Evolutionary conservation across 2,113 vertebrate species (phyloP), one percentile per base, ranked within the genome.

Genomic region (Pitta sordida): DNA sequence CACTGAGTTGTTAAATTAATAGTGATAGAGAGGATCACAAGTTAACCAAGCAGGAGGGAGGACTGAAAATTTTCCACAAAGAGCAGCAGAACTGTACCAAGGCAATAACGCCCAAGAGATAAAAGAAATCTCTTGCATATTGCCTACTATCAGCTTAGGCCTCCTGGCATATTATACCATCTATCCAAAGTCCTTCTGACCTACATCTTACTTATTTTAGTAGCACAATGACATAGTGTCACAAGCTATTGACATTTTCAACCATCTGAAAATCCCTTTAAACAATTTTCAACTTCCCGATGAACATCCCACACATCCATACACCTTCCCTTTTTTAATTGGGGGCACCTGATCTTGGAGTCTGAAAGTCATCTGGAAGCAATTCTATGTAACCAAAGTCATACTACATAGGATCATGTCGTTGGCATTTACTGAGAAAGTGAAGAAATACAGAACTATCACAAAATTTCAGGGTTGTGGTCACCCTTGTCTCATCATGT

Each of bases 381-480:
- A 92, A 1, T 48, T 55, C 27, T 32, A 27, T 53, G 51, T 53
- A 43, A 51, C 13, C 77, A 63, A 62, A 80, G 37, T 16, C 67
- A 34, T 4, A 41, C 71, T 26, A 11, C 37, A 36, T 7, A 69
- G 63, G 69, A 67, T 39, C 1, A 0, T 19, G 34, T 7, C 59
- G 55, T 59, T 91, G 75, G 83, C 88, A 92, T 88, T 96, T 92
- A 83, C 68, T 81, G 80, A 20, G 56, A 92, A 77, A 81, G 48
- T 24, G 60, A 92, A 86, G 68, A 51, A 78, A 86, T 58, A 34
- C 27, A 67, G 43, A 86, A 36, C 68, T 16, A 53, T 27, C 80
- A 84, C 93, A 95, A 96, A 95, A 90, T 71, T 78, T 81, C 68
- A 88, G 92, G 79, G 80, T 10, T 84, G 73, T 63, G 77, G 30